Evolutionary conservation across 2,113 vertebrate species (phyloP).

Genomic region (Pygoscelis adeliae): DNA sequence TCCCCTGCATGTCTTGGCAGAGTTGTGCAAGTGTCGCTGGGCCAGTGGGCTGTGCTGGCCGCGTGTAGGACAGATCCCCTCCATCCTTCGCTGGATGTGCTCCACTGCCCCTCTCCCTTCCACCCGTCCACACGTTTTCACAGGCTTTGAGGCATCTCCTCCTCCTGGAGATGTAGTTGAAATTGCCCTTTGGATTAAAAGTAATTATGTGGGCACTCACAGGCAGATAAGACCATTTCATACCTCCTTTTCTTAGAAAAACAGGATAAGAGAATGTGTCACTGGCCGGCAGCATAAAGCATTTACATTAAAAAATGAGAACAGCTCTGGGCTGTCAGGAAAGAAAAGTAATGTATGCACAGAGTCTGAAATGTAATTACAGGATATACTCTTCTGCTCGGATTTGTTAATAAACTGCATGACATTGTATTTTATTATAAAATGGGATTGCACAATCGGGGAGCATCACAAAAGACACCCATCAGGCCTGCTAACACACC

Average conservation of each 20-base stretch:
- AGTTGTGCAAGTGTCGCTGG: neutral
- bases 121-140: neutral
- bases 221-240: neutral
- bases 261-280: neutral
- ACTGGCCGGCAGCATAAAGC: neutral
- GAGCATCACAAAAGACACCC: neutral
- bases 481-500: neutral
- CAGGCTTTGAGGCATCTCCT: neutral
- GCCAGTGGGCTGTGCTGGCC: neutral
- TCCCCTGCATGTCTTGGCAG: neutral
- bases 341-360: neutral
- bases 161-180: neutral
- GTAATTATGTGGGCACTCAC: neutral
- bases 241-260: neutral
- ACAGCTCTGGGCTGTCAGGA: neutral
- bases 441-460: neutral
- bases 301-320: slow-evolving; percentile 16
- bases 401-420: neutral
- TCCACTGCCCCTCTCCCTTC: neutral
- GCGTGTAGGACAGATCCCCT: accelerated
- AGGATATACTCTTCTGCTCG: neutral
- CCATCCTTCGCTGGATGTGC: neutral
- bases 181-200: neutral
- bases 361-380: neutral
- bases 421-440: neutral